Base-by-base conservation (phyloP, 2,113 vertebrate species). In the Choloepus hoffmanni region DNA sequence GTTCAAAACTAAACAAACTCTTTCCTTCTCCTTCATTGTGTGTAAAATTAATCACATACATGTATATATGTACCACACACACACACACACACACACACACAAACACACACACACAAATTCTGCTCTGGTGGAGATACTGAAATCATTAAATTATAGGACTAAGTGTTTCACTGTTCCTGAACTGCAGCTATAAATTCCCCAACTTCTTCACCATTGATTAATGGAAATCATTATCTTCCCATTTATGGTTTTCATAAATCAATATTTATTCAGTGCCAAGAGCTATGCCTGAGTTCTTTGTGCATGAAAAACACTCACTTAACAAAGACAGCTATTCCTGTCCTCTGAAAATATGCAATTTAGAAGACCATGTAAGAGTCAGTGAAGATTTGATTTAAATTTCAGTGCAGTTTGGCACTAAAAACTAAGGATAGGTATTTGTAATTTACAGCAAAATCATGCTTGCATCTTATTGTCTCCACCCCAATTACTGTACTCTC, bases 141-240 rank as follows among this genome's bases (percentile, higher is more conserved):
- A 92, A 76, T 81, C 11, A 65, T n/a, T 40, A 81, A 74, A 85
- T 72, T 62, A 40, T 16, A 82, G 4, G 2, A 43, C 73, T 96
- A 30, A 63, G 36, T 36, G 23, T 89, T 70, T 91, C 36, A 55
- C 16, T 70, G 13, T 77, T 48, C n/a, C 73, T 79, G 36, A 93
- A 89, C 7, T 78, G 76, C 28, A 89, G 9, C 28, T 94, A n/a
- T 85, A 94, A 92, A 68, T 68, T 92, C 33, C 26, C n/a, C 21
- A n/a, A 74, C 43, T 50, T 81, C 48, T 92, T 85, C 15, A 12
- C 36, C 1, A 79, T 43, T 95, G 89, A 96, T 93, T 89, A 96
- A 96, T 43, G 45, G 50, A 93, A 48, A 95, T 94, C 63, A 94
- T 96, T 96, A 96, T 89, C 23, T 95, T 15, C n/a, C 63, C 84